Evolutionary conservation across 2,888 invertebrate species (phyloP), one percentile per base, ranked within the genome.

Genomic region (Camponotus fellah): DNA sequence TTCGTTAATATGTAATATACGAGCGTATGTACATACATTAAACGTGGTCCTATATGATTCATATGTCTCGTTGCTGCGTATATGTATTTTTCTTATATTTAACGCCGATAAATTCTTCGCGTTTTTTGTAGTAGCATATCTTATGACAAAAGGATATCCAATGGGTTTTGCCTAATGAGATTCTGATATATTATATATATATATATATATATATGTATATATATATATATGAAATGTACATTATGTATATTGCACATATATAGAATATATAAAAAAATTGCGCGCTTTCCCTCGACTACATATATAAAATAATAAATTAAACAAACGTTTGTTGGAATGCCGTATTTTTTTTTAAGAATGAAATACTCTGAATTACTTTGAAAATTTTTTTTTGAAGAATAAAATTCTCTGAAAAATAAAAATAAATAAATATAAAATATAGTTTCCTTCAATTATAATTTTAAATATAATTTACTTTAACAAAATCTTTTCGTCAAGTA

Each of bases 21-120:
- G 82, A 83, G 87, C 89, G 88, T 93, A 93, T 93, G 89, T 93
- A 93, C 91, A 93, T 91, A 93, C 91, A 88, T 88, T 89, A 91
- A 93, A 92, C 88, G 91, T 93, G 93, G 93, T 93, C 93, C 93
- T 93, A 92, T 93, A 90, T 91, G 87, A 91, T 92, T 93, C 92
- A 93, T 93, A 93, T 93, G 93, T 93, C 92, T 93, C 92, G 93
- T 93, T 93, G 92, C 91, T 85, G 87, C 92, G 86, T 92, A 91
- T 91, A 91, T 90, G 80, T 90, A 80, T 87, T 64, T 85, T 76
- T 64, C 26, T 86, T 82, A 85, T 79, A 60, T 65, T 85, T 85
- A 85, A 77, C 74, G 77, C 56, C 79, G 68, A 89, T 80, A 82
- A 87, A 84, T 83, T 82, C 69, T 56, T 65, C 66, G 58, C 71